Percentiles rank a stretch among this genome's conserved stretches.
Evolutionary conservation across 2,113 vertebrate genomes (phyloP).

Genomic region (Piprites chloris): DNA sequence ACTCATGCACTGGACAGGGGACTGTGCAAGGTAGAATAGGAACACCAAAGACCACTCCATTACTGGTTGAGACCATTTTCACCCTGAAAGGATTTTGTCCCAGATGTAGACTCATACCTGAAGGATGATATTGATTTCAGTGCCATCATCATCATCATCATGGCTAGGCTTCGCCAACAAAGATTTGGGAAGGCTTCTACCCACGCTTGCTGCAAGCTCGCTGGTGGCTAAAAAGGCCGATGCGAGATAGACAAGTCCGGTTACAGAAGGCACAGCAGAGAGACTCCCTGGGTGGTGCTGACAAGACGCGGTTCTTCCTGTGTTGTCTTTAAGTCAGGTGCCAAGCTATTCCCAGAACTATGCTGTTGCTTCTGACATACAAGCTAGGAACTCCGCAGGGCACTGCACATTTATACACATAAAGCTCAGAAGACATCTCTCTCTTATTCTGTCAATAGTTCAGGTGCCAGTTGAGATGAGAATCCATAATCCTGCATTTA

Average conservation of each 20-base stretch:
- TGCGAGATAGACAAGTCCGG: too few species aligned
- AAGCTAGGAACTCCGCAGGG: not conserved
- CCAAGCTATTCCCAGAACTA: not conserved
- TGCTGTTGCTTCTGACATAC: not conserved
- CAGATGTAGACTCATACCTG: not conserved
- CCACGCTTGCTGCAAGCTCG: too few species aligned
- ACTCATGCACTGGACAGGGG: too few species aligned
- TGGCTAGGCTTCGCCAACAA: too few species aligned
- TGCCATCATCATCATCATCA: too few species aligned
- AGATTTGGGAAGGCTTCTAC: too few species aligned
- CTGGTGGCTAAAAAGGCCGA: too few species aligned
- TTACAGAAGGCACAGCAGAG: too few species aligned
- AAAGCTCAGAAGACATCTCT: not conserved
- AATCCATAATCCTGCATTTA: not conserved
- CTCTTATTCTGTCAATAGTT: not conserved
- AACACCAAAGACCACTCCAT: accelerated
- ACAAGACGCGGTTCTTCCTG: too few species aligned
- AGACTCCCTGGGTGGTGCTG: too few species aligned
- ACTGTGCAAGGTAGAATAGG: not conserved
- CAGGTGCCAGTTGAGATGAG: not conserved
- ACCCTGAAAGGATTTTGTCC: not conserved
- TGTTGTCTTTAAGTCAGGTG: not conserved
- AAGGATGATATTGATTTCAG: not conserved
- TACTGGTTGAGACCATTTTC: not conserved
- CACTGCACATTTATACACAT: not conserved